Base-by-base conservation (phyloP, 92 coral and sea anemone species). In the Umimayanthus chanpuru region DNA sequence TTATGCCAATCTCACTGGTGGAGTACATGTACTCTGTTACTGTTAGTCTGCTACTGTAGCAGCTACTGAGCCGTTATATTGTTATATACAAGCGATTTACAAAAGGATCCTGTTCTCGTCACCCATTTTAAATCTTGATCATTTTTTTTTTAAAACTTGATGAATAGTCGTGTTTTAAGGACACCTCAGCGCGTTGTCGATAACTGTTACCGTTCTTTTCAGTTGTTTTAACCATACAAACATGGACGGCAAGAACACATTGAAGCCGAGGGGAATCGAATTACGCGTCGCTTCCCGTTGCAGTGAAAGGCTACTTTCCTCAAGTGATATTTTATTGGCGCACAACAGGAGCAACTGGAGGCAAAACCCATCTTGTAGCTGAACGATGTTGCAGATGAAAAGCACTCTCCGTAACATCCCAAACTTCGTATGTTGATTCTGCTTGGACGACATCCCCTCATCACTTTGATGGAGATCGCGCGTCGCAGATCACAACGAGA, bases 161-260 rank as follows among this genome's bases (percentile, higher is more conserved):
- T 55, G 64, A 14, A 53, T 16, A 25, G 38, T 28, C 25, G 64
- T 44, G 8, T 55, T 5, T 18, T 14, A 29, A 55, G 21, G 6
- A 56, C 67, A 56, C 28, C 28, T 32, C 26, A 28, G 84, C 56
- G n/a, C 83, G 65, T 79, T 49, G 39, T 81, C 32, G 67, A 47
- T 15, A 66, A 53, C 44, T 15, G 6, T 36, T 21, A 30, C 23
- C 14, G 2, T 7, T 67, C 28, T 38, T 68, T 65, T 23, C 16
- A 9, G 9, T 40, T 38, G 49, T 50, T 75, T 64, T 38, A 76
- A 50, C 81, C 82, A 76, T 90, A 76, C 81, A 84, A 88, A 81
- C 99, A 97, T n/a, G 98, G 97, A 73, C 99, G 91, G 80, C 99
- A 97, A 76, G 93, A 95, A 77, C 99, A 97, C 85, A 79, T 91